These are phyloP conservation scores for Nephrotoma guestfalica DNA, from an alignment of 2,888 invertebrate genomes.

Conservation along the genomic window DNA sequence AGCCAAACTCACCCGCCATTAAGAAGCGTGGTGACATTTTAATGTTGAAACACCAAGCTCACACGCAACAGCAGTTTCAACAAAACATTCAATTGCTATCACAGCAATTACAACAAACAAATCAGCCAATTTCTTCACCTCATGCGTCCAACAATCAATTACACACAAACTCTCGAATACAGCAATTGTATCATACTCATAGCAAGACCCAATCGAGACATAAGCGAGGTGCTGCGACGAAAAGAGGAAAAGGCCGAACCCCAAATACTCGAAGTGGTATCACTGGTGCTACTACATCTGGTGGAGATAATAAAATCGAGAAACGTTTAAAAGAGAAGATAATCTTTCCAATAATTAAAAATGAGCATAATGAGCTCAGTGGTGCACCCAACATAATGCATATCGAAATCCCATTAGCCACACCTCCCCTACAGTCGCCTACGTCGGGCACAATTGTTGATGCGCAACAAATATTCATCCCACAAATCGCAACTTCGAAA, in stretches of 20 bases:
- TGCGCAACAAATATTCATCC: constrained; percentile 4
- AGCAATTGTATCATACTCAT: constrained; percentile 20
- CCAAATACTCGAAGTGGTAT: neutral
- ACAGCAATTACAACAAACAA: neutral
- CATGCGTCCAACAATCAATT: constrained; percentile 10
- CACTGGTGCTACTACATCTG: neutral
- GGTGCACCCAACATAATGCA: neutral
- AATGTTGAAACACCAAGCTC: neutral
- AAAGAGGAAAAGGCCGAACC: neutral
- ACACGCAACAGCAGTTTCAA: constrained; percentile 5
- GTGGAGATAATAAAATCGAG: neutral
- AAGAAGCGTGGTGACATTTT: constrained; percentile 10
- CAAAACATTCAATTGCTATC: constrained; percentile 8
- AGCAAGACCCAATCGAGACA: constrained; percentile 16
- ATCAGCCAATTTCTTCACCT: neutral
- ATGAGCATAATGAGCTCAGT: neutral
- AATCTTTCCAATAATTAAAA: neutral
- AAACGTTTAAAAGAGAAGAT: constrained; percentile 9
- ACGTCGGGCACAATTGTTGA: neutral
- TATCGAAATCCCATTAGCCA: neutral
- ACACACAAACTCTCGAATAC: constrained; percentile 17
- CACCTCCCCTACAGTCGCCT: constrained; percentile 2
- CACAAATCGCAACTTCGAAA: constrained; percentile 17
- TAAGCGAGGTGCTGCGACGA: constrained; percentile 10
- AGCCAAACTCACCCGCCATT: neutral